Evolutionary conservation across 2,797 vertebrate genomes (phyloP).

Genomic region (Loriculus beryllinus): DNA sequence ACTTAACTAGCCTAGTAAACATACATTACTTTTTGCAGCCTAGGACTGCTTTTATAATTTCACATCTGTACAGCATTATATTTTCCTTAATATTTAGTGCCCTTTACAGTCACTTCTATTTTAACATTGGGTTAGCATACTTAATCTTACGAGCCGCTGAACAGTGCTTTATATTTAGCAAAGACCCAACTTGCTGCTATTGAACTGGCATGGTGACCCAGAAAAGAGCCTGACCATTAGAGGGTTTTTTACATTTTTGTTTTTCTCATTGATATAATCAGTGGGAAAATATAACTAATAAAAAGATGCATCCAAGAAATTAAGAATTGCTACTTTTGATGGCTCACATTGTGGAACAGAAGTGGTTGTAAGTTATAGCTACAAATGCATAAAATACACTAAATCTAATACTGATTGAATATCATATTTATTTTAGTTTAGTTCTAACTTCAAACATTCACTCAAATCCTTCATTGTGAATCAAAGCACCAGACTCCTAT

Average conservation of each 20-base stretch:
- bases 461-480: neutral
- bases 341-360: neutral
- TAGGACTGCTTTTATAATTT: neutral
- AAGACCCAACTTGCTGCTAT: neutral
- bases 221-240: neutral
- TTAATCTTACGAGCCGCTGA: neutral
- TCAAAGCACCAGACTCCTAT: neutral
- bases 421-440: neutral
- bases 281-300: neutral
- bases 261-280: neutral
- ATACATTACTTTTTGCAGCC: neutral
- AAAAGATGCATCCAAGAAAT: neutral
- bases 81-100: neutral
- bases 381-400: neutral
- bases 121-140: neutral
- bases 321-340: neutral
- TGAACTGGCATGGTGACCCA: neutral
- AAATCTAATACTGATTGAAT: neutral
- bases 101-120: neutral
- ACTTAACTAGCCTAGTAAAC: neutral
- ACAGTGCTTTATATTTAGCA: neutral
- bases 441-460: neutral
- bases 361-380: neutral
- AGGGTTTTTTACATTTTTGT: neutral
- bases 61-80: neutral